Conservation (phyloP, 2,888 invertebrate species). For the Meandrusa payeni region DNA sequence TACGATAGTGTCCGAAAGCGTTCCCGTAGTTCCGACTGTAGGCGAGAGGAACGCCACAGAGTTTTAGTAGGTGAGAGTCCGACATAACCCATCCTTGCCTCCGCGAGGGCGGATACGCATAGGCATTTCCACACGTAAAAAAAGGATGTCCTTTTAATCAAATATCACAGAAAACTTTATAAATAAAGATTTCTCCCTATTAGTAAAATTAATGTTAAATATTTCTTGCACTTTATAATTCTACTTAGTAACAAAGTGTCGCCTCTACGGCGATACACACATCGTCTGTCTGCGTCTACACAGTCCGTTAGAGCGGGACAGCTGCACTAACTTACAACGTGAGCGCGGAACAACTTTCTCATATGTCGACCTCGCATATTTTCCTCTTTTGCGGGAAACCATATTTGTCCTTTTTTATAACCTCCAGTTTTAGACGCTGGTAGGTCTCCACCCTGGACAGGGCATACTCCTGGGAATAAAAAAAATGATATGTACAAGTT, state of each 20-base stretch:
- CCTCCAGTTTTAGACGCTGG: conserved; percentile 80
- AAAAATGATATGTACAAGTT: too few species aligned
- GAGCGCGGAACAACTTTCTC: conserved; percentile 42
- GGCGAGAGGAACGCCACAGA: too few species aligned
- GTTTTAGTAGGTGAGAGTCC: too few species aligned
- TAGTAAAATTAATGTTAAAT: conserved; percentile 2
- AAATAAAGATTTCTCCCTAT: conserved; percentile 2
- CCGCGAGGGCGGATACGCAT: too few species aligned
- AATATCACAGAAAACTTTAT: conserved; percentile 21
- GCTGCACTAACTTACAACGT: conserved; percentile 26
- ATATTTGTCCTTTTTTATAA: conserved; percentile 64
- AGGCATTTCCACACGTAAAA: too few species aligned
- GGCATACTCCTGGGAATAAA: conserved; percentile 88
- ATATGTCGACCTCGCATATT: conserved; percentile 76
- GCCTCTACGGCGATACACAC: not conserved
- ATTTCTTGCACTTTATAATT: not conserved
- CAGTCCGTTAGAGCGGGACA: conserved; percentile 25
- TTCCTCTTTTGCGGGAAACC: conserved; percentile 68
- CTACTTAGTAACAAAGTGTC: not conserved
- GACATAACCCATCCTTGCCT: too few species aligned
- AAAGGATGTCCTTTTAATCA: conserved; percentile 2
- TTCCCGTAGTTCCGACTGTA: too few species aligned
- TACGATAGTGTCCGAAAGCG: too few species aligned
- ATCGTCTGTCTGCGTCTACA: conserved; percentile 16
- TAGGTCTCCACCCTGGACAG: conserved; percentile 82